phyloP scores from a whole-genome alignment of 2,113 vertebrate genomes.

The Nothocercus julius region DNA sequence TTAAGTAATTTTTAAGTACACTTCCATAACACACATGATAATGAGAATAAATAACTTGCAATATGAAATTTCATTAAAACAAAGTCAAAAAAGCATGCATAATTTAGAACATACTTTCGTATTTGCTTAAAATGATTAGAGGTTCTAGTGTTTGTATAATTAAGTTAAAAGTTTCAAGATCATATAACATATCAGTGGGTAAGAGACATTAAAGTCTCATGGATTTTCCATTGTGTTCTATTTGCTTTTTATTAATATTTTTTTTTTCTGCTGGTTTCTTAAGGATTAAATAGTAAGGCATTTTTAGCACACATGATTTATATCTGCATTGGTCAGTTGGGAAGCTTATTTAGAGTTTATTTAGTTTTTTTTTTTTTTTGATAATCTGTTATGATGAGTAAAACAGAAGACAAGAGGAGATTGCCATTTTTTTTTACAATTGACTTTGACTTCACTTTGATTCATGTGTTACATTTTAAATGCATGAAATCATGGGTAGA shows the following conservation, averaged over 20 bases:
- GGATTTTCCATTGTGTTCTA: neutral
- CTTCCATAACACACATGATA: neutral
- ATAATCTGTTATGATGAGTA: accelerated
- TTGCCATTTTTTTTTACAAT: neutral
- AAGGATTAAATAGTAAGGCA: neutral
- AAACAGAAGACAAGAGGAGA: neutral
- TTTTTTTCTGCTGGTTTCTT: neutral
- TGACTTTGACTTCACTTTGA: neutral
- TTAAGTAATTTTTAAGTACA: neutral
- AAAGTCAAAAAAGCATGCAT: neutral
- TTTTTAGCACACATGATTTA: neutral
- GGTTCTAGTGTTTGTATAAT: neutral
- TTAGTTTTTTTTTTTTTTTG: no score
- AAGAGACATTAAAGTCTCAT: neutral
- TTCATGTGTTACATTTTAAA: neutral
- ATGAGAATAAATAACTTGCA: neutral
- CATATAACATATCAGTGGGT: neutral
- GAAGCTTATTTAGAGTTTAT: neutral
- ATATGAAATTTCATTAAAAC: neutral
- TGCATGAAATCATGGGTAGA: neutral
- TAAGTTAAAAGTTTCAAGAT: neutral
- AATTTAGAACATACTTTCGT: neutral
- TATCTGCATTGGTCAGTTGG: neutral
- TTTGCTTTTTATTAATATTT: neutral
- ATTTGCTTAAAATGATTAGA: neutral